phyloP scores from a whole-genome alignment of 2,797 vertebrate species.

The Poecilia velifera region DNA sequence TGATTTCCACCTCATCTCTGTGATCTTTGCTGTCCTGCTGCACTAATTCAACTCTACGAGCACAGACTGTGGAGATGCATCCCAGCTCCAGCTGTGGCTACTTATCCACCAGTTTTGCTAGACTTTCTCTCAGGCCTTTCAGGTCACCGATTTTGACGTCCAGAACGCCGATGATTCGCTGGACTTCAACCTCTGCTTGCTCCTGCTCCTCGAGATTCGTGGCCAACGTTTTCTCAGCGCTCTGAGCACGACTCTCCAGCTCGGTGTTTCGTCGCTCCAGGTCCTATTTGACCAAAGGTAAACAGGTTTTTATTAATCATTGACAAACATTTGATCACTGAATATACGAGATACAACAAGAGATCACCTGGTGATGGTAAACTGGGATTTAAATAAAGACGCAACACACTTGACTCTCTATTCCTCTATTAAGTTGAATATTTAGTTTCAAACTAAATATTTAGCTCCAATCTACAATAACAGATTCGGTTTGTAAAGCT shows the following conservation, averaged over 20 bases:
- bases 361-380: not conserved
- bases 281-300: constrained; percentile 63
- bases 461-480: no score
- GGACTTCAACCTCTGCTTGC: constrained; percentile 82
- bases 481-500: no score
- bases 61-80: constrained; percentile 61
- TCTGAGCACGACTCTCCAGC: constrained; percentile 85
- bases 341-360: not conserved
- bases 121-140: constrained; percentile 87
- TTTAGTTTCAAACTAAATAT: no score
- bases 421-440: no score
- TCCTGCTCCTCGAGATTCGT: constrained; percentile 81
- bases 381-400: no score
- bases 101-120: constrained; percentile 88
- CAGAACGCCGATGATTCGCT: constrained; percentile 85
- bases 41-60: constrained; percentile 19
- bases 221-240: constrained; percentile 82
- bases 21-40: constrained; percentile 25
- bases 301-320: rapidly evolving
- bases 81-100: constrained; percentile 53
- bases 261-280: constrained; percentile 86
- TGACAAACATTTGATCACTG: not conserved
- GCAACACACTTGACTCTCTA: no score
- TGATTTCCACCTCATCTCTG: constrained; percentile 29
- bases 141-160: constrained; percentile 92